These are phyloP conservation scores for Ascidia mentula DNA, from an alignment of 23 tunicate genomes.

Conservation along the genomic window DNA sequence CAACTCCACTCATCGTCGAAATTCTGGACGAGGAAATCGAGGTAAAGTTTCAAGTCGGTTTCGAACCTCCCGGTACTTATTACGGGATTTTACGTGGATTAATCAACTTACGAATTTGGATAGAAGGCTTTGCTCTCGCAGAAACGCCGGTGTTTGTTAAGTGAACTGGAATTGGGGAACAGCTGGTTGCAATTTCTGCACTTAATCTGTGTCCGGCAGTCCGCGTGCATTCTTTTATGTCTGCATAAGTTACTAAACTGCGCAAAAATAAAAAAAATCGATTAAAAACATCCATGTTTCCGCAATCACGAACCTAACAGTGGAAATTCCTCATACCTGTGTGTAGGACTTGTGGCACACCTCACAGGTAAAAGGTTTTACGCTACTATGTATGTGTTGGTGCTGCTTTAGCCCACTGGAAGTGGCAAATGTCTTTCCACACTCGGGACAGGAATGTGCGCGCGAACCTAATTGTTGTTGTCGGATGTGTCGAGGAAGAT, in stretches of 20 bases:
- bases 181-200: conserved; percentile 70
- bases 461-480: conserved; percentile 81
- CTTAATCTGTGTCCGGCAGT: conserved; percentile 77
- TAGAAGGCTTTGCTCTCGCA: conserved; percentile 75
- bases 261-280: neutral
- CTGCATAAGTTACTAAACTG: conserved; percentile 88
- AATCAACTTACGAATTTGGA: conserved; percentile 31
- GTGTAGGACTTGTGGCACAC: conserved; percentile 91
- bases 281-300: neutral
- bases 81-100: neutral
- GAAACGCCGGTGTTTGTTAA: conserved; percentile 85
- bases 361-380: conserved; percentile 93
- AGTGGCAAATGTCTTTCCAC: conserved; percentile 91
- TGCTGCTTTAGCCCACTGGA: conserved; percentile 91
- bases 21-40: neutral
- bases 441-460: conserved; percentile 94
- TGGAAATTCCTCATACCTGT: conserved; percentile 49
- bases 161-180: conserved; percentile 82
- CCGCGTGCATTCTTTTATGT: conserved; percentile 90
- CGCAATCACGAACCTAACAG: neutral
- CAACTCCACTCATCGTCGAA: neutral
- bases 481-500: conserved; percentile 84
- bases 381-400: conserved; percentile 91
- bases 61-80: neutral
- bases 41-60: neutral